Evolutionary conservation across 2,113 vertebrate genomes (phyloP).

Genomic region (Lutjanus erythropterus): DNA sequence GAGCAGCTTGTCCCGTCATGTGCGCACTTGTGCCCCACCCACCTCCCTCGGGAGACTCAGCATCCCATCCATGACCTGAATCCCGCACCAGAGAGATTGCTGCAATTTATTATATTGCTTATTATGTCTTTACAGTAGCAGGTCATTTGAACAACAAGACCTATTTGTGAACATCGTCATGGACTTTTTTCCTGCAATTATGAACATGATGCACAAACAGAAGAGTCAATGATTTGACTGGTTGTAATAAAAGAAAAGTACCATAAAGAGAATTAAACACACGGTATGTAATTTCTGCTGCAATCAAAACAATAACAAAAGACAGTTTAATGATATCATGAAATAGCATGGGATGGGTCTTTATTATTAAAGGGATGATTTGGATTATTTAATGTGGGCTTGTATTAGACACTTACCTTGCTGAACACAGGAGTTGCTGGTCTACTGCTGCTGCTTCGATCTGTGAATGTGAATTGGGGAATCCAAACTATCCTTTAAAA

Average conservation of each 20-base stretch:
- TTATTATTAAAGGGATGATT: no score
- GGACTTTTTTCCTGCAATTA: background rate
- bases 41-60: constrained; percentile 8
- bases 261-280: background rate
- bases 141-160: background rate
- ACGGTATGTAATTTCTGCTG: no score
- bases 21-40: constrained; percentile 52
- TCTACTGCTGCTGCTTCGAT: no score
- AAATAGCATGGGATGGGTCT: no score
- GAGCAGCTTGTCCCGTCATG: constrained; percentile 37
- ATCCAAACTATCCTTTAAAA: no score
- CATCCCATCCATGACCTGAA: constrained; percentile 32
- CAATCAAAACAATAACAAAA: no score
- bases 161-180: background rate
- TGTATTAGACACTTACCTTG: no score
- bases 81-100: constrained; percentile 26
- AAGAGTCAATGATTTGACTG: background rate
- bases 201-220: background rate
- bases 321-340: no score
- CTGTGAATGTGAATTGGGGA: no score
- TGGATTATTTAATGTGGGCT: no score
- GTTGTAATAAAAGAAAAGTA: background rate
- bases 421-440: no score
- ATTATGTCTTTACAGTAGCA: background rate
- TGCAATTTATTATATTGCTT: constrained; percentile 12